Conservation (phyloP, 2,888 invertebrate species). For the Orthosia cruda region DNA sequence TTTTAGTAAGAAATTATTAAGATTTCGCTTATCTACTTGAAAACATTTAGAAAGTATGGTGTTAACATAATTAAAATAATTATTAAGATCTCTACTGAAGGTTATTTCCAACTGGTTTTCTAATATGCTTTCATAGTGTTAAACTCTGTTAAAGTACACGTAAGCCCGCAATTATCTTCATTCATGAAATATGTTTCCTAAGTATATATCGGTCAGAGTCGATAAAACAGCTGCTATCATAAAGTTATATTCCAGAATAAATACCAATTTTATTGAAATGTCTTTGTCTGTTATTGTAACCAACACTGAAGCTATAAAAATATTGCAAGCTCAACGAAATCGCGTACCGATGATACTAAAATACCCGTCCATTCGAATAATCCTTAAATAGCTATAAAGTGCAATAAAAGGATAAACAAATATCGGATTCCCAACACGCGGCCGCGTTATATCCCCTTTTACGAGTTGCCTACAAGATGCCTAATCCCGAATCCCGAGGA, state of each 20-base stretch:
- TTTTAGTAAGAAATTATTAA: no score
- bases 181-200: conserved; percentile 25
- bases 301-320: conserved; percentile 43
- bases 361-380: conserved; percentile 53
- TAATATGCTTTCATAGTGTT: not conserved
- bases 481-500: conserved; percentile 48
- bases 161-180: not conserved
- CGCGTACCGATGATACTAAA: conserved; percentile 45
- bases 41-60: no score
- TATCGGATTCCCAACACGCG: conserved; percentile 51
- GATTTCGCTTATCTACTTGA: no score
- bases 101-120: not conserved
- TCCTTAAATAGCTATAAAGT: conserved; percentile 55
- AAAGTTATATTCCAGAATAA: conserved; percentile 32
- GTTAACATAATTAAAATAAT: not conserved
- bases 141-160: not conserved
- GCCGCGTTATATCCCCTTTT: conserved; percentile 62
- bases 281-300: conserved; percentile 34
- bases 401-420: conserved; percentile 63
- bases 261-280: conserved; percentile 33
- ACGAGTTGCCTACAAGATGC: conserved; percentile 59
- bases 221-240: conserved; percentile 15
- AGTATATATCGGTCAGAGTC: not conserved
- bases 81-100: not conserved
- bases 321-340: conserved; percentile 50